Conservation (phyloP, 2,797 vertebrate genomes). For the Hydrolagus colliei region DNA sequence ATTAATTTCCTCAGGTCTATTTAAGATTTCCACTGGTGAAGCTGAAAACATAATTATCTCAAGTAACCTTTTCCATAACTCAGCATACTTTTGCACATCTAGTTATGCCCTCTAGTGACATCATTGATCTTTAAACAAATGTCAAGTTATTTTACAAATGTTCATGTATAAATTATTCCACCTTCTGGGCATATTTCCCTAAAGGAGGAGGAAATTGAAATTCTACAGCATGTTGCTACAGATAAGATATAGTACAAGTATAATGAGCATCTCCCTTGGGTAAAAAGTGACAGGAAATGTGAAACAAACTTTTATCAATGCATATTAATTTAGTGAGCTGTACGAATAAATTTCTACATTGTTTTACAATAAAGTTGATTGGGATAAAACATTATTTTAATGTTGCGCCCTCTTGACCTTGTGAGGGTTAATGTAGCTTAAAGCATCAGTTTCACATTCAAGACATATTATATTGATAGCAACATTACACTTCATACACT, state of each 20-base stretch:
- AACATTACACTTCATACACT: background rate
- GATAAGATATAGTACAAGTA: background rate
- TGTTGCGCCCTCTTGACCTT: background rate
- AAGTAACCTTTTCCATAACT: background rate
- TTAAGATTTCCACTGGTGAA: background rate
- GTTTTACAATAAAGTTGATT: background rate
- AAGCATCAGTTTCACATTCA: background rate
- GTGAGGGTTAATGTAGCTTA: background rate
- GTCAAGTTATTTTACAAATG: constrained; percentile 28
- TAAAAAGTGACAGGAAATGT: background rate
- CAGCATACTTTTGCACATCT: background rate
- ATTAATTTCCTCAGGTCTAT: background rate
- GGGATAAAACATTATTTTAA: background rate
- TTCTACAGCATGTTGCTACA: background rate
- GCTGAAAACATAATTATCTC: background rate
- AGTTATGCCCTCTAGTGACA: background rate
- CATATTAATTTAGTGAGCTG: background rate
- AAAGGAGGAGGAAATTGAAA: constrained; percentile 12
- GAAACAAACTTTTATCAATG: background rate
- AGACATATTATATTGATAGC: background rate
- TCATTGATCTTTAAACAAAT: constrained; percentile 14
- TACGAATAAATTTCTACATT: constrained; percentile 11
- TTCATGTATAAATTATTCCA: constrained; percentile 12
- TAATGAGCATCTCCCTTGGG: background rate
- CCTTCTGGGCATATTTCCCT: background rate